Evolutionary conservation across 2,888 invertebrate genomes (phyloP).

Genomic region (Monochamus alternatus): DNA sequence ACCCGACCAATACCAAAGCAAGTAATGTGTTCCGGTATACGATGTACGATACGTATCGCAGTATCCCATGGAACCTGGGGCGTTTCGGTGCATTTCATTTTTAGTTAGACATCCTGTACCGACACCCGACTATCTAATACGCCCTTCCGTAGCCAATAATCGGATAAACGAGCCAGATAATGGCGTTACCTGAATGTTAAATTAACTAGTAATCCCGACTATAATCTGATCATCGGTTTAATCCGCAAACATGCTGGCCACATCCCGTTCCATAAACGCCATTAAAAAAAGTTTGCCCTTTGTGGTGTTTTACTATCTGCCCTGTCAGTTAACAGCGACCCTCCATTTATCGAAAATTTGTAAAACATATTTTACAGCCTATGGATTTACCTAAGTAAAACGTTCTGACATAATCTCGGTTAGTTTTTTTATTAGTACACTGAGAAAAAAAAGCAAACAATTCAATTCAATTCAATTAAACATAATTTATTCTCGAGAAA

Average conservation of each 20-base stretch:
- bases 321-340: background rate
- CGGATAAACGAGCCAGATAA: constrained; percentile 30
- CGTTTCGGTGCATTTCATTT: constrained; percentile 1
- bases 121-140: constrained; percentile 6
- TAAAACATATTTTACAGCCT: too few relatives aligned
- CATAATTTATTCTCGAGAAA: too few relatives aligned
- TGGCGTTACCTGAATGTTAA: constrained; percentile 31
- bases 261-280: constrained; percentile 14
- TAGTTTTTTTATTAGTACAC: too few relatives aligned
- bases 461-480: too few relatives aligned
- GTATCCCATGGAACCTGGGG: background rate
- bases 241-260: constrained; percentile 28
- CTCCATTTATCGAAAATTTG: too few relatives aligned
- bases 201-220: constrained; percentile 31
- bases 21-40: background rate
- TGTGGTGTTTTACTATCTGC: background rate
- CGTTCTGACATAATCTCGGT: too few relatives aligned
- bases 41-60: background rate
- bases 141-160: constrained; percentile 22
- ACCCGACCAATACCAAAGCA: background rate
- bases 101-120: background rate
- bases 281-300: constrained; percentile 5
- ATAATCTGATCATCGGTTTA: constrained; percentile 29
- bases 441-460: too few relatives aligned
- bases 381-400: too few relatives aligned